Percentiles rank a stretch among this genome's conserved stretches.
These are phyloP conservation scores for Drosophila birchii DNA, from an alignment of 2,888 invertebrate species.

Conservation along the genomic window DNA sequence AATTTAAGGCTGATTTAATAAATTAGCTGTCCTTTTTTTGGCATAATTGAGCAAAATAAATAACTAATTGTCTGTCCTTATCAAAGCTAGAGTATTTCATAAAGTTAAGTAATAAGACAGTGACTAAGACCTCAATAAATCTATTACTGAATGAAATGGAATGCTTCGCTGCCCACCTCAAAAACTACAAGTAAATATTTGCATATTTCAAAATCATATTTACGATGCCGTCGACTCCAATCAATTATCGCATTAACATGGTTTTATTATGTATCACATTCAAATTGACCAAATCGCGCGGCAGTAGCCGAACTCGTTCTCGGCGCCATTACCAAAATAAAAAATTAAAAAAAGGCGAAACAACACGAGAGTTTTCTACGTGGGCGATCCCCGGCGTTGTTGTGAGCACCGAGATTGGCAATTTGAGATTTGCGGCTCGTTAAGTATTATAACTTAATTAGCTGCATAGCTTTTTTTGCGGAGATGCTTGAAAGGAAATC, in stretches of 20 bases:
- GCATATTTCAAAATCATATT: conserved; percentile 39
- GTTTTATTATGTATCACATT: conserved; percentile 47
- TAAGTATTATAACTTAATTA: conserved; percentile 49
- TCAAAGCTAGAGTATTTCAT: conserved; percentile 5
- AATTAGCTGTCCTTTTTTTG: conserved; percentile 7
- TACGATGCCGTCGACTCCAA: conserved; percentile 27
- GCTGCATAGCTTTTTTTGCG: conserved; percentile 26
- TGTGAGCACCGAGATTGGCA: conserved; percentile 1
- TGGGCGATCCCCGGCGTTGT: conserved; percentile 34
- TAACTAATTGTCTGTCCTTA: conserved; percentile 2
- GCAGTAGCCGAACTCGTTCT: conserved; percentile 42
- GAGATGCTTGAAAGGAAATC: conserved; percentile 40
- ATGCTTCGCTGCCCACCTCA: conserved; percentile 6
- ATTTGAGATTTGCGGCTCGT: conserved; percentile 24
- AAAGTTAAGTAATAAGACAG: not conserved
- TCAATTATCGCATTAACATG: conserved; percentile 53
- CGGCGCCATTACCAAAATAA: conserved; percentile 47
- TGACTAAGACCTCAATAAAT: conserved; percentile 19
- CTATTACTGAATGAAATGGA: conserved; percentile 31
- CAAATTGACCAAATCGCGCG: conserved; percentile 37
- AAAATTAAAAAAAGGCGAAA: conserved; percentile 7
- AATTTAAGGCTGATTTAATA: conserved; percentile 14
- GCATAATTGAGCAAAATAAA: conserved; percentile 4
- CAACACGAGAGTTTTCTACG: conserved; percentile 14
- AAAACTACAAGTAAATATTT: conserved; percentile 18